These are phyloP conservation scores for Scaptomyza hsui DNA, from an alignment of 1,140 invertebrate species.

Conservation along the genomic window DNA sequence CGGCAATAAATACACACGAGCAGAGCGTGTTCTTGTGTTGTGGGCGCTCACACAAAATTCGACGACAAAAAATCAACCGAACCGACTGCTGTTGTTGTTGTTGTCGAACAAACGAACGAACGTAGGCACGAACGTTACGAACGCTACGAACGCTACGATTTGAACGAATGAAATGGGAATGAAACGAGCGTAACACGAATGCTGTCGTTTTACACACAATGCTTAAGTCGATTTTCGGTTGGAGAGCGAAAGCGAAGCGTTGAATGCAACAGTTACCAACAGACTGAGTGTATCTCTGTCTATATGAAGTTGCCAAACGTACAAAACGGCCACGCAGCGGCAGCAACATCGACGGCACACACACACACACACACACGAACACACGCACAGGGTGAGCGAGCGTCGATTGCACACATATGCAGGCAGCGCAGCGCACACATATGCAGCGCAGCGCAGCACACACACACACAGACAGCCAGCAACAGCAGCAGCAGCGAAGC, in stretches of 20 bases:
- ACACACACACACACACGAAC: slow-evolving; percentile 1
- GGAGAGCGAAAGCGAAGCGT: slow-evolving; percentile 74
- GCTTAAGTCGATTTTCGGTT: slow-evolving; percentile 25
- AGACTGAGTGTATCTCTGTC: slow-evolving; percentile 73
- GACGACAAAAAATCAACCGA: slow-evolving; percentile 26
- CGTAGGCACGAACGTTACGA: slow-evolving; percentile 31
- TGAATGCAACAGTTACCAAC: slow-evolving; percentile 83
- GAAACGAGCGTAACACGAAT: slow-evolving; percentile 5
- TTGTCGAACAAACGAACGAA: slow-evolving; percentile 16
- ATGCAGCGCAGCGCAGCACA: not conserved
- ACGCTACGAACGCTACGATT: slow-evolving; percentile 19
- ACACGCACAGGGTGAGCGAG: not conserved
- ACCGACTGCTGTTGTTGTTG: slow-evolving; percentile 1
- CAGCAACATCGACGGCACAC: slow-evolving; percentile 27
- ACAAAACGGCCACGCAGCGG: slow-evolving; percentile 58
- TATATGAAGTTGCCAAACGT: slow-evolving; percentile 78
- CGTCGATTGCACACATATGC: slow-evolving; percentile 37
- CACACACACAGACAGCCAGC: slow-evolving; percentile 19
- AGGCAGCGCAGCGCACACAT: slow-evolving; percentile 17
- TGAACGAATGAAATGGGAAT: not conserved
- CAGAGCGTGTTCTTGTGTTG: not conserved
- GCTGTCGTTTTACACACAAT: not conserved
- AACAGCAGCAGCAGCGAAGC: slow-evolving; percentile 15
- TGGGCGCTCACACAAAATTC: slow-evolving; percentile 25
- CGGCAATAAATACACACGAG: slow-evolving; percentile 21